Evolutionary conservation across 2,888 invertebrate species (phyloP), one percentile per base, ranked within the genome.

Genomic region (Dioctria rufipes): DNA sequence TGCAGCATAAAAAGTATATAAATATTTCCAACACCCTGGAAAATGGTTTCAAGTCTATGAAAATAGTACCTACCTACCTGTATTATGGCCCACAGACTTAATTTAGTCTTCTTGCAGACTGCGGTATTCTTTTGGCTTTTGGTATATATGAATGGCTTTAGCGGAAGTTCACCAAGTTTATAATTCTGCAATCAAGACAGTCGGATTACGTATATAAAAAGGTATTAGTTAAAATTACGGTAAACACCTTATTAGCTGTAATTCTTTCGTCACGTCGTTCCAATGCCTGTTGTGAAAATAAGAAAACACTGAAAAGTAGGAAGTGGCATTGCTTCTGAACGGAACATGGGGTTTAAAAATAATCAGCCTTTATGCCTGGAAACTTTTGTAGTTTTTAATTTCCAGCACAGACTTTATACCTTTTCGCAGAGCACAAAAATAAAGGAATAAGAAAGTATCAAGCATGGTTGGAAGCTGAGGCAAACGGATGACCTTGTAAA

Each of bases 171-270:
- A 25, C 25, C 25, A 25, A 25, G 25, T 25, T 25, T 25, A 25
- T 25, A 25, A 2, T 25, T 25, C 25, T 65, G 65, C 42, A 65
- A 65, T 65, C 65, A 40, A 65, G 65, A 42, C 65, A 40, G n/a
- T 25, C 5, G 65, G 5, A 40, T 40, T 40, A 65, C 42, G 42
- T 65, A 40, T 13, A n/a, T 9, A 4, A 42, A 13, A 42, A 40
- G 42, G 40, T 40, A 40, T 65, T 65, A 65, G 65, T 40, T 42
- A 65, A 65, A 65, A 65, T 65, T 65, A 65, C 40, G 65, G 65
- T 65, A 65, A 65, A 65, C 65, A 65, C 42, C 65, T 65, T 40
- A 65, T 65, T 65, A 65, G 65, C 65, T 65, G 65, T 9, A 42
- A 65, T 42, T 65, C 42, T 63, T 65, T 11, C 65, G 2, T 25